These are phyloP conservation scores for Antechinus stuartii DNA, from an alignment of 2,113 vertebrate species.

Conservation along the genomic window DNA sequence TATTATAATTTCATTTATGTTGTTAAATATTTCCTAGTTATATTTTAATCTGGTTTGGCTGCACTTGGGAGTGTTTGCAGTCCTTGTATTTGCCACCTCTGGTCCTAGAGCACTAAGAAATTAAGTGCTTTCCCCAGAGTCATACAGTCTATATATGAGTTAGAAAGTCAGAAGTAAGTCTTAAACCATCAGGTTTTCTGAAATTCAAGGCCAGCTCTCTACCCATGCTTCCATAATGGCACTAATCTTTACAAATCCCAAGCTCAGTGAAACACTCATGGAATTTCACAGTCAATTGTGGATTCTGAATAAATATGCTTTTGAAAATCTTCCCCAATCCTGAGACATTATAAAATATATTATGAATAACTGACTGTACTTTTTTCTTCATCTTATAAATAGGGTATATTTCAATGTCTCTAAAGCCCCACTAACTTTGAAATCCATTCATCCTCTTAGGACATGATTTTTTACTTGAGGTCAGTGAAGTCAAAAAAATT, in stretches of 20 bases:
- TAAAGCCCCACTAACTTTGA: not conserved
- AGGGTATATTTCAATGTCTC: not conserved
- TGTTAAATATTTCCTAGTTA: not conserved
- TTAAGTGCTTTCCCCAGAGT: not conserved
- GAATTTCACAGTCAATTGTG: not conserved
- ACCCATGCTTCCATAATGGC: not conserved
- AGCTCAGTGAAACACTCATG: not conserved
- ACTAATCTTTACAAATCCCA: not conserved
- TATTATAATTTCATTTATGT: not conserved
- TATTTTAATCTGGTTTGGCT: not conserved
- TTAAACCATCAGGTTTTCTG: not conserved
- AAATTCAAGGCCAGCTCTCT: not conserved
- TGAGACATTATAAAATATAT: not conserved
- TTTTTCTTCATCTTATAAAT: not conserved
- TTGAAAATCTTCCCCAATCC: not conserved
- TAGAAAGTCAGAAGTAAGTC: not conserved
- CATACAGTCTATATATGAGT: too few species aligned
- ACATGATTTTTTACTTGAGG: not conserved
- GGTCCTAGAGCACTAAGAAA: not conserved
- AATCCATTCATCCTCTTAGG: not conserved
- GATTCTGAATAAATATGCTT: not conserved
- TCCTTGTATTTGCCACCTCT: not conserved
- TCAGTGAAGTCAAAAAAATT: not conserved
- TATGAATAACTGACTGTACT: not conserved
- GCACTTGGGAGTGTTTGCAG: not conserved